phyloP scores from a whole-genome alignment of 2,113 vertebrate species.

The Bos taurus region ARS-UCD2.0 NC_037328.1:33991001-33991500 shows the following conservation, averaged over 20 bases:
- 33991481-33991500: conserved; percentile 60
- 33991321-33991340: conserved; percentile 54
- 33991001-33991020: conserved; percentile 39
- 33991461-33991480: conserved; percentile 42
- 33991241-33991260: conserved; percentile 72
- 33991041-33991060: conserved; percentile 42
- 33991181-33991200: conserved; percentile 75
- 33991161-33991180: conserved; percentile 62
- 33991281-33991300: conserved; percentile 71
- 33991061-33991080: conserved; percentile 54
- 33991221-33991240: conserved; percentile 72
- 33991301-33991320: conserved; percentile 56
- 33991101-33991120: conserved; percentile 65
- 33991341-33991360: conserved; percentile 62
- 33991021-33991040: not conserved
- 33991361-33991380: conserved; percentile 22
- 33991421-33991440: conserved; percentile 51
- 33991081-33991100: conserved; percentile 43
- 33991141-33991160: conserved; percentile 70
- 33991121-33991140: conserved; percentile 66
- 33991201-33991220: conserved; percentile 72
- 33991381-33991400: not conserved
- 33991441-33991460: conserved; percentile 62
- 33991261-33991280: conserved; percentile 76
- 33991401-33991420: conserved; percentile 57